Percentiles rank a stretch among this genome's conserved stretches.
Evolutionary conservation across 2,113 vertebrate species (phyloP).

Genomic region (Bambusicola thoracicus): DNA sequence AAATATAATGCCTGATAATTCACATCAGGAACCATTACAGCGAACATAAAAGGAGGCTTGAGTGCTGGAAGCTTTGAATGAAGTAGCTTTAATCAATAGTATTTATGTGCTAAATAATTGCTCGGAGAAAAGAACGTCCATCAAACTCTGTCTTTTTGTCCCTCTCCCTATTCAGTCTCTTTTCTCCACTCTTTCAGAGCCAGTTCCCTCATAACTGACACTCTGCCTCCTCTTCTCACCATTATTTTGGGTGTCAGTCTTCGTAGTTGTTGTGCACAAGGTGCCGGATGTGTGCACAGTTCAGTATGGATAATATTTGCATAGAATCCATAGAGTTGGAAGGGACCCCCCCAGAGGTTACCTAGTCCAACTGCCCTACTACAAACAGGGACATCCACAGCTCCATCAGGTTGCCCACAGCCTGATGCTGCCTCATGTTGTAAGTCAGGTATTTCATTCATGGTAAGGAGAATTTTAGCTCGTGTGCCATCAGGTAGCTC

Average conservation of each 20-base stretch:
- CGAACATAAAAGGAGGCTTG: not conserved
- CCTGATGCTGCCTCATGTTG: too few relatives aligned
- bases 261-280: not conserved
- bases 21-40: not conserved
- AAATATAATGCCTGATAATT: rapidly evolving
- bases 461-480: not conserved
- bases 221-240: not conserved
- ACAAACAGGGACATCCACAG: too few relatives aligned
- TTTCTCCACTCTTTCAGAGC: not conserved
- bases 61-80: not conserved
- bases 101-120: not conserved
- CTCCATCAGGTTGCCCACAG: too few relatives aligned
- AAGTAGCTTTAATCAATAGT: not conserved
- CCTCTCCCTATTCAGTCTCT: too few relatives aligned
- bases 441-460: not conserved
- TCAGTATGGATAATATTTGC: not conserved
- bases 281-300: not conserved
- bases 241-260: not conserved
- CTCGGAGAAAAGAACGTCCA: not conserved
- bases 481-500: not conserved
- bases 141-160: not conserved
- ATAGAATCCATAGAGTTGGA: too few relatives aligned
- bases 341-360: too few relatives aligned
- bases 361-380: too few relatives aligned
- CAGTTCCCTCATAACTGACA: not conserved